Evolutionary conservation across 1,140 invertebrate genomes (phyloP), one percentile per base, ranked within the genome.

Genomic region (Drosophila watanabei): DNA sequence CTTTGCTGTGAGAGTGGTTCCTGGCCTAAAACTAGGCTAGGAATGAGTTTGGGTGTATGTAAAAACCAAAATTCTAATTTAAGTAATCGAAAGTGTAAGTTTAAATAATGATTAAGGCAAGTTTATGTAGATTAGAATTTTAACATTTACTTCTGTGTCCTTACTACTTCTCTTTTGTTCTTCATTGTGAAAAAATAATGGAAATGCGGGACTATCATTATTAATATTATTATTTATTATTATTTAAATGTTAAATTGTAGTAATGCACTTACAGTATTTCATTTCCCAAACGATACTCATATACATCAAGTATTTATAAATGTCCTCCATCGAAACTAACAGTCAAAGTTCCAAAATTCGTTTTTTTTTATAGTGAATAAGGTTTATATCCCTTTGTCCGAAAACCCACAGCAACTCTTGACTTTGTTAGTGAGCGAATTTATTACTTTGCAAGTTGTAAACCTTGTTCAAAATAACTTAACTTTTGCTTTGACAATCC

Each of bases 1-100:
- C 49, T 62, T 32, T 60, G 32, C 48, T 82, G 64, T 24, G 20
- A 33, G 24, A 45, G 49, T 46, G 59, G 32, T 48, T 32, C 35
- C 13, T 43, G 45, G 54, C 45, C 54, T 18, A 35, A 48, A 30
- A 71, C n/a, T 24, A 35, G 45, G 14, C 46, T 11, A 35, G 39
- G 0, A 45, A n/a, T 28, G 33, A 4, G 35, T 20, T 54, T 13
- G 33, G 11, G 7, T 5, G 3, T 8, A 4, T 11, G 10, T 49
- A 10, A 24, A 60, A 41, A 24, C 6, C 6, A 6, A 3, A 2
- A 11, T 57, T 37, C 5, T 24, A n/a, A 16, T n/a, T n/a, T 13
- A n/a, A n/a, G 35, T 10, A 5, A 41, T 39, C 9, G 8, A 24
- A 56, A 57, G 13, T 13, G 0, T 1, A 6, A 56, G 5, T 24